phyloP scores from a whole-genome alignment of 2,797 vertebrate genomes.

The Margarornis squamiger region DNA sequence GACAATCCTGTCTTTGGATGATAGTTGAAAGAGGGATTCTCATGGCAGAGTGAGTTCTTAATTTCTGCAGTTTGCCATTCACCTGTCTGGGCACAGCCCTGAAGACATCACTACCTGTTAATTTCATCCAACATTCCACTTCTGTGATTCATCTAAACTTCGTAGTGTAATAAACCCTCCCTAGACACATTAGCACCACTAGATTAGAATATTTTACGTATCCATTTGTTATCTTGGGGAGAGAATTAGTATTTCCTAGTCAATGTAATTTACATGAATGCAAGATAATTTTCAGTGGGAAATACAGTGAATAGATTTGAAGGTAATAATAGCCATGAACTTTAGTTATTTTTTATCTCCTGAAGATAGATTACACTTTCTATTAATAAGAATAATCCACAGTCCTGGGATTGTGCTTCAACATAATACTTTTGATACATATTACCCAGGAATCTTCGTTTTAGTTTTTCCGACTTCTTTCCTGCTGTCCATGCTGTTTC shows the following conservation, averaged over 20 bases:
- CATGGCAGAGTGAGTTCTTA: background rate
- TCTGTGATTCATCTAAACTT: background rate
- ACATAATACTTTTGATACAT: background rate
- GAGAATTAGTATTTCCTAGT: slow-evolving; percentile 69
- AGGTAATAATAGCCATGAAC: slow-evolving; percentile 62
- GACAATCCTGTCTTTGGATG: background rate
- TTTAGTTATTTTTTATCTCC: slow-evolving; percentile 56
- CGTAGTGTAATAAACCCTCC: background rate
- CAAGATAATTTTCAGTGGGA: slow-evolving; percentile 44
- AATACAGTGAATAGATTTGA: slow-evolving; percentile 44
- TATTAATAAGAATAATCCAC: slow-evolving; percentile 9
- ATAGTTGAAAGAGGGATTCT: background rate
- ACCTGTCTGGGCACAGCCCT: background rate
- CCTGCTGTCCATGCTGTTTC: background rate
- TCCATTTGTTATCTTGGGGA: slow-evolving; percentile 65
- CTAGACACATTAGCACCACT: slow-evolving; percentile 6
- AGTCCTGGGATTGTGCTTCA: background rate
- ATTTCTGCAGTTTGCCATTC: background rate
- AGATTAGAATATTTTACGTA: slow-evolving; percentile 63
- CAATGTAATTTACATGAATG: slow-evolving; percentile 69
- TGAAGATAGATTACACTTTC: slow-evolving; percentile 19
- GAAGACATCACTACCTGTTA: background rate
- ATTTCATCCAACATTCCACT: slow-evolving; percentile 11
- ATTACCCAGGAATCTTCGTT: background rate
- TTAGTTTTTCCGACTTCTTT: background rate